These are phyloP conservation scores for Schizopygopsis malacanthus DNA, from an alignment of 2,797 vertebrate species.

Conservation along the genomic window DNA sequence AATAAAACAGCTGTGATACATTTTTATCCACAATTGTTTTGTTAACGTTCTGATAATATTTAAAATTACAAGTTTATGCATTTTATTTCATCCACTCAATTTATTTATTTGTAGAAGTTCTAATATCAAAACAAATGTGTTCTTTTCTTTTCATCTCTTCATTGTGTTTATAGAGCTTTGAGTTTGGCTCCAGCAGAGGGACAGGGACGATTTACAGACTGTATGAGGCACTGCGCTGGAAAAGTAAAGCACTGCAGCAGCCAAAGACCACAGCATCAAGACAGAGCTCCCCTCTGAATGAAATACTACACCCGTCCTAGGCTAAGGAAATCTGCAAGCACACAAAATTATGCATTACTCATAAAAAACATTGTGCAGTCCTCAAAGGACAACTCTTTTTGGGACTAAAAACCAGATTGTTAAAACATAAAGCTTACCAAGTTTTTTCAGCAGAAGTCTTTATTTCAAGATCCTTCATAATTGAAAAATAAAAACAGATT, in stretches of 20 bases:
- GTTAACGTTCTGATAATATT: neutral
- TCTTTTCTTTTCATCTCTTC: conserved; percentile 34
- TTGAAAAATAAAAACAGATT: neutral
- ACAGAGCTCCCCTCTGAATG: conserved; percentile 32
- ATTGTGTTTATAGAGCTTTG: conserved; percentile 41
- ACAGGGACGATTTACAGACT: conserved; percentile 51
- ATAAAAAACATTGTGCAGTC: neutral
- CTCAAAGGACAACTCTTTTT: conserved; percentile 9
- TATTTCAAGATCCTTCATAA: neutral
- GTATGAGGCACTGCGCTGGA: conserved; percentile 49
- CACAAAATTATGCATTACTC: conserved; percentile 27
- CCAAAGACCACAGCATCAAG: conserved; percentile 52
- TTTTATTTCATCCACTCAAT: neutral
- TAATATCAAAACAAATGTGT: conserved; percentile 29
- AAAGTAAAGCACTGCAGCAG: conserved; percentile 47
- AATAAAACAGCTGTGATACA: neutral
- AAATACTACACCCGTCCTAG: conserved; percentile 41
- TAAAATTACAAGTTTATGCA: neutral
- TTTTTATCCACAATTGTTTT: neutral
- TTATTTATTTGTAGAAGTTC: conserved; percentile 20
- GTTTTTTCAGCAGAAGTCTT: neutral
- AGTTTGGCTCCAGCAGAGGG: conserved; percentile 42
- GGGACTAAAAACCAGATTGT: neutral
- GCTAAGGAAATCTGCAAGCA: conserved; percentile 24
- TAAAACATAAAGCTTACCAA: neutral